Evolutionary conservation across 2,888 invertebrate species (phyloP).

Genomic region (Acanthopleura granulata): DNA sequence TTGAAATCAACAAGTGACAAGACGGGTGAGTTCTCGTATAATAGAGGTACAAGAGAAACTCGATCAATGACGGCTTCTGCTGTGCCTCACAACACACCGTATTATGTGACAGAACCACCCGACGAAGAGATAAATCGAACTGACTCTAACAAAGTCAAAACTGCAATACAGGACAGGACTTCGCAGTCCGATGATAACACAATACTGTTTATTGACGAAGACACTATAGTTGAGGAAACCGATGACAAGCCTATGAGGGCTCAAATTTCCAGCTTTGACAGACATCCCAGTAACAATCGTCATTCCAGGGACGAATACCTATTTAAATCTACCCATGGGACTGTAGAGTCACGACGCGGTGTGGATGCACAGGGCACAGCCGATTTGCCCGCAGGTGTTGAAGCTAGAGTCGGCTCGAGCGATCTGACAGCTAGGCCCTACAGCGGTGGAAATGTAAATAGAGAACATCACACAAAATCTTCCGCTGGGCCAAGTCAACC

Average conservation of each 20-base stretch:
- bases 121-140: background rate
- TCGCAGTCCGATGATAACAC: no score
- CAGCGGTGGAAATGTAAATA: slow-evolving; percentile 8
- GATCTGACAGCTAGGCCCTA: background rate
- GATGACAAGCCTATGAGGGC: background rate
- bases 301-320: background rate
- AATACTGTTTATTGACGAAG: no score
- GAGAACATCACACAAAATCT: background rate
- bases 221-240: no score
- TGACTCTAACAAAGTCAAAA: no score
- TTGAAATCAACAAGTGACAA: background rate
- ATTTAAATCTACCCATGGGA: background rate
- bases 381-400: no score
- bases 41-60: background rate
- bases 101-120: slow-evolving; percentile 5
- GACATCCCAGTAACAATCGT: background rate
- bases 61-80: background rate
- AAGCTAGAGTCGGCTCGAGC: background rate
- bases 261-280: background rate
- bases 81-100: background rate
- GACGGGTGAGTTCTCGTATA: background rate
- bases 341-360: background rate
- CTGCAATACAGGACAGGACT: no score
- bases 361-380: background rate
- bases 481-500: background rate